Base-by-base conservation (phyloP, 1,140 invertebrate genomes). In the Leptinotarsa lineolata region DNA sequence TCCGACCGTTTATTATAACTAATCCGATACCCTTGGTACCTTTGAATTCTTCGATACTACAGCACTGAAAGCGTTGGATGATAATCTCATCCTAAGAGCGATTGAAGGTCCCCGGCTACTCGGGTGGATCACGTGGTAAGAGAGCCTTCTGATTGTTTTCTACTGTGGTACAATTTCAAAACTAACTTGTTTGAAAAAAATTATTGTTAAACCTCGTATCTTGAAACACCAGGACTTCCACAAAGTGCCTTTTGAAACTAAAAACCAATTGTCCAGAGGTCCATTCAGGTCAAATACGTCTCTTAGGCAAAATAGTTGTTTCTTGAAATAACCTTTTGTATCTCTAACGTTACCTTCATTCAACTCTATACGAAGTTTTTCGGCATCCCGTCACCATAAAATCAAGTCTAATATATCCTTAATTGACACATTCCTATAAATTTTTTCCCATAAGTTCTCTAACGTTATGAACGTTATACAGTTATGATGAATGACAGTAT, bases 371-470 rank as follows among this genome's bases (percentile, higher is more conserved):
- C 2, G 15, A 15, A 54, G 12, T n/a, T 54, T 4, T 54, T 54
- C 6, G 16, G 2, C 15, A 8, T 54, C 6, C 48, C 2, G 15
- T 54, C 15, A 2, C 2, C 3, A 46, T 46, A 16, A 46, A 46
- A 46, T 46, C 13, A 46, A 6, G 45, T 12, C 2, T 54, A 54
- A n/a, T 54, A n/a, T 54, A 16, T 54, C 48, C 48, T 30, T 63
- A 63, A 63, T 63, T 63, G 61, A 63, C 61, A 63, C 61, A 63
- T 63, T 63, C 21, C 24, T 20, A 39, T 0, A 39, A n/a, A 22
- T 21, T 18, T 63, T 18, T 63, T 22, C 15, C 20, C 13, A 30
- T 63, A n/a, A 20, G 20, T 13, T 12, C 4, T 63, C 13, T 21
- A 63, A 63, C 24, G 24, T 16, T 63, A 20, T 63, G 20, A 20